Evolutionary conservation across 2,797 vertebrate genomes (phyloP), one percentile per base, ranked within the genome.

Genomic region (Lacerta agilis): DNA sequence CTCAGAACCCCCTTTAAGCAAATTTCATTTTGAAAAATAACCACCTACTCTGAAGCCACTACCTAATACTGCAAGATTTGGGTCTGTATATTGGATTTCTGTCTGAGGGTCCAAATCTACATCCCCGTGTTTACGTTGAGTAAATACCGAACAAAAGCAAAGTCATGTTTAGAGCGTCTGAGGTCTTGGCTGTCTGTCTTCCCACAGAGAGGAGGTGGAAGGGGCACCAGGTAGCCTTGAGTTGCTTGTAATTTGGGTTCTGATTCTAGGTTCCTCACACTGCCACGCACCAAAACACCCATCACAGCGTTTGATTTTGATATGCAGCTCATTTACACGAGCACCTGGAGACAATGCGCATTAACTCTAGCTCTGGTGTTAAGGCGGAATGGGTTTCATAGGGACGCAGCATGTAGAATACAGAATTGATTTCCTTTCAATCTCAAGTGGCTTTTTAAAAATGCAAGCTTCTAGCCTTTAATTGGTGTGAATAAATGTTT

Each of bases 21-120:
- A 94, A 95, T 95, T 93, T 93, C 93, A 91, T 96, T 96, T 94
- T 88, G 93, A 93, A 94, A 95, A 95, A 94, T 93, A 95, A 94
- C 91, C 92, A 88, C 92, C 82, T 79, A 92, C 92, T 93, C 95
- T 90, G 93, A 93, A 89, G 91, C 91, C 73, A 15, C 72, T 13
- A 45, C 25, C 86, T n/a, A 77, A 69, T 77, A 83, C n/a, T 69
- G 33, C 90, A 90, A 85, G 89, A 87, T 92, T 94, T 84, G 6
- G 29, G 88, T 88, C 93, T 95, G 93, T 94, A 93, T 93, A 87
- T 94, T 93, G 88, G 79, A 86, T 92, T 96, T 93, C 89, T 92
- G 89, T 91, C 94, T 94, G 86, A 90, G 89, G 92, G 41, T 88
- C 92, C 91, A 92, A 94, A 86, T 83, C 91, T 86, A 89, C 82